These are phyloP conservation scores for Acromyrmex heyeri DNA, from an alignment of 1,140 invertebrate genomes.

Conservation along the genomic window DNA sequence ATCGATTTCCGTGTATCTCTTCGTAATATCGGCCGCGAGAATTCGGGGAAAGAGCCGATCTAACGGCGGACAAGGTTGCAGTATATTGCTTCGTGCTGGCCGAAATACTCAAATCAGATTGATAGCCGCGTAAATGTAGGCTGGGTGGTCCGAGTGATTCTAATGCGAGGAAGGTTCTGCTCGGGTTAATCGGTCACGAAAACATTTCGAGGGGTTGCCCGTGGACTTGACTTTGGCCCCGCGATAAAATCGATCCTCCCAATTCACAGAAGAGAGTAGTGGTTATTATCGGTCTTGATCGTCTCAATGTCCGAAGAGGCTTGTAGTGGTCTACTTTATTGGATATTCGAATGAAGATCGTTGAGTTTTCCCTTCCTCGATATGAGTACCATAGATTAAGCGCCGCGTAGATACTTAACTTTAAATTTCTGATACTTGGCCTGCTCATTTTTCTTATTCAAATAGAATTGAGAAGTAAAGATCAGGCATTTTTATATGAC, in stretches of 20 bases:
- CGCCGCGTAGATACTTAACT: background rate
- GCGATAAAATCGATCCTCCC: conserved; percentile 61
- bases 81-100: conserved; percentile 49
- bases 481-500: background rate
- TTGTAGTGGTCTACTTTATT: conserved; percentile 57
- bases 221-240: conserved; percentile 32
- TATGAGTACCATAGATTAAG: conserved; percentile 17
- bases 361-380: conserved; percentile 15
- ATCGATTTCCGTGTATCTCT: conserved; percentile 49
- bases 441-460: background rate
- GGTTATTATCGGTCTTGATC: conserved; percentile 51
- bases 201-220: conserved; percentile 31
- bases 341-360: conserved; percentile 43
- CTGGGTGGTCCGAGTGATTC: conserved; percentile 46
- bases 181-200: conserved; percentile 46
- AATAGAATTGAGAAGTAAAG: conserved; percentile 6
- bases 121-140: conserved; percentile 64
- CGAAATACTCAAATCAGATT: conserved; percentile 70
- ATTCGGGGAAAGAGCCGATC: conserved; percentile 35
- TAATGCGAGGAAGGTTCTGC: conserved; percentile 17
- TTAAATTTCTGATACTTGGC: conserved; percentile 7
- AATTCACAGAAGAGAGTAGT: conserved; percentile 37
- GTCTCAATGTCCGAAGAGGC: conserved; percentile 46
- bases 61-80: conserved; percentile 20
- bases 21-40: conserved; percentile 19